These are phyloP conservation scores for Ennomos quercinarius DNA, from an alignment of 2,888 invertebrate genomes.

Conservation along the genomic window DNA sequence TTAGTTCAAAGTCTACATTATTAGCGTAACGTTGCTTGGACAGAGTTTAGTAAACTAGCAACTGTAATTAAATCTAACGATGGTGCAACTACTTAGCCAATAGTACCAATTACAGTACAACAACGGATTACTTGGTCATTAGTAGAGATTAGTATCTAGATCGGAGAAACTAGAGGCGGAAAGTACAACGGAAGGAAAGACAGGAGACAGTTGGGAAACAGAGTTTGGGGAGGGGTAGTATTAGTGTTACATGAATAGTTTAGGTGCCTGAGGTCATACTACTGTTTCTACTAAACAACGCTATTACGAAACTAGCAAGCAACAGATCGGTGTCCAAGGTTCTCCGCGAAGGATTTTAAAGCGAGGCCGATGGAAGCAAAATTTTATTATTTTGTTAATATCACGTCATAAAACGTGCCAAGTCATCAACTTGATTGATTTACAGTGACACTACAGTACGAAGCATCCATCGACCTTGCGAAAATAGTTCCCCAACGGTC, in stretches of 20 bases:
- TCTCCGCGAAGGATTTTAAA: slow-evolving; percentile 30
- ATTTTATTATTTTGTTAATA: slow-evolving; percentile 26
- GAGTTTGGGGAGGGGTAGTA: not conserved
- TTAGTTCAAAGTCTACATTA: slow-evolving; percentile 5
- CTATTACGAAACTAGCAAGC: slow-evolving; percentile 28
- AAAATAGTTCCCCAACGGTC: not conserved
- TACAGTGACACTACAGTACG: not conserved
- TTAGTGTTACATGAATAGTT: slow-evolving; percentile 2
- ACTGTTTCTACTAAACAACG: slow-evolving; percentile 24
- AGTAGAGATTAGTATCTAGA: slow-evolving; percentile 11
- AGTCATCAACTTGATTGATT: slow-evolving; percentile 11
- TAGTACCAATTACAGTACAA: slow-evolving; percentile 2
- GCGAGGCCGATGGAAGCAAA: slow-evolving; percentile 38
- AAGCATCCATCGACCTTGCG: slow-evolving; percentile 19
- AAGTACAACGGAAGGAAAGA: slow-evolving; percentile 7
- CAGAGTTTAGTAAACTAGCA: slow-evolving; percentile 1
- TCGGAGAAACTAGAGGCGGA: slow-evolving; percentile 6
- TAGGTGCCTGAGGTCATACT: slow-evolving; percentile 1
- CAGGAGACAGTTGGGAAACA: not conserved
- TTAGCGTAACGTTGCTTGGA: slow-evolving; percentile 2
- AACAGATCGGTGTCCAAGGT: slow-evolving; percentile 32
- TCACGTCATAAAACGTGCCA: slow-evolving; percentile 13
- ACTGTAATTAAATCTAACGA: slow-evolving; percentile 1
- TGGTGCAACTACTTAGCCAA: slow-evolving; percentile 10
- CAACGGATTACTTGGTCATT: slow-evolving; percentile 8